phyloP scores from a whole-genome alignment of 2,888 invertebrate species.

The Machimus atricapillus region DNA sequence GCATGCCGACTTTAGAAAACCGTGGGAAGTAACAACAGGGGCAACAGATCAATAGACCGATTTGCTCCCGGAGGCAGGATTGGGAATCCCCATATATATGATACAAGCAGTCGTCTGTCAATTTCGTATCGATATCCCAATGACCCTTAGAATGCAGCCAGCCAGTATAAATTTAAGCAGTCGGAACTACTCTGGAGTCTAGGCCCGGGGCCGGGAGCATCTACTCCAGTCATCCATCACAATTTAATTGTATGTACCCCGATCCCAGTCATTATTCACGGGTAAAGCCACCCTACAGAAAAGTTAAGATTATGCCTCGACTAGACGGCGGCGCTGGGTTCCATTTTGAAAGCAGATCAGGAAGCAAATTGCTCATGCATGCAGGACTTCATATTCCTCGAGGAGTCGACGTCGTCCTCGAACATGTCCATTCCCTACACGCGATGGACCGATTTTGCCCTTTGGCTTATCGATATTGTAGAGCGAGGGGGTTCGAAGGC shows the following conservation, averaged over 20 bases:
- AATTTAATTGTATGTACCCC: background rate
- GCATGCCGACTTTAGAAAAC: background rate
- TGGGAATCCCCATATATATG: background rate
- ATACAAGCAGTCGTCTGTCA: background rate
- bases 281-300: background rate
- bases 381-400: background rate
- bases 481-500: no score
- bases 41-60: background rate
- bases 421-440: background rate
- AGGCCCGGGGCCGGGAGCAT: background rate
- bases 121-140: background rate
- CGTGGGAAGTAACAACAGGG: background rate
- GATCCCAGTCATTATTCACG: background rate
- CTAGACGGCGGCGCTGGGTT: background rate
- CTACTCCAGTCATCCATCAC: background rate
- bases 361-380: background rate
- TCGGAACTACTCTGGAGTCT: background rate
- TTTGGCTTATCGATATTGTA: background rate
- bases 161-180: background rate
- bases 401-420: background rate
- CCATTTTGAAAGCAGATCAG: background rate
- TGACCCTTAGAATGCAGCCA: background rate
- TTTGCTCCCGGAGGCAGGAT: background rate
- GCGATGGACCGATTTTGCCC: background rate
- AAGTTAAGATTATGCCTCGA: background rate